Evolutionary conservation across 2,888 invertebrate species (phyloP).

Genomic region (Balanococcus diminutus): DNA sequence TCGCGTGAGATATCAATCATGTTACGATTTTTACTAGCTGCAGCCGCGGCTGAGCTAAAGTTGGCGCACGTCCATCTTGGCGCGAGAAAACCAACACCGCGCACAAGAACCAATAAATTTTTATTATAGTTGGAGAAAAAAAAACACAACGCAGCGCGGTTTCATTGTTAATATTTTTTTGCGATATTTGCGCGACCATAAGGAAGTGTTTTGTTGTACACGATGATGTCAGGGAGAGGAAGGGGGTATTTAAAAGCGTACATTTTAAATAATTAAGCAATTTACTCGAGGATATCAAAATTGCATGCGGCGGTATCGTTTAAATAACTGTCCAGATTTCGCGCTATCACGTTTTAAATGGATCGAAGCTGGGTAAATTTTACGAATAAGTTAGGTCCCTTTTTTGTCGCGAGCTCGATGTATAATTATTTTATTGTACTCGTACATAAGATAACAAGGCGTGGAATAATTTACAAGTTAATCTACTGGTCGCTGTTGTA

Average conservation of each 20-base stretch:
- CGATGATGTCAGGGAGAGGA: too few relatives aligned
- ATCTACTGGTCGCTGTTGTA: not conserved
- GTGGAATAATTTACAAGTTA: not conserved
- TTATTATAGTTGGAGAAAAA: constrained; percentile 2
- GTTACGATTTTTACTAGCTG: not conserved
- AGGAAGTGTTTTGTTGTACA: not conserved
- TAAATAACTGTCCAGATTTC: not conserved
- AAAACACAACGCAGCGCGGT: not conserved
- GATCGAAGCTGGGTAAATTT: not conserved
- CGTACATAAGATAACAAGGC: too few relatives aligned
- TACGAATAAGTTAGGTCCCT: not conserved
- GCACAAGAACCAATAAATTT: constrained; percentile 1
- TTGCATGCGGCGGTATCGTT: too few relatives aligned
- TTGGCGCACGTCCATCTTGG: constrained; percentile 17
- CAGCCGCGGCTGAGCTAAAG: not conserved
- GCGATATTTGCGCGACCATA: not conserved
- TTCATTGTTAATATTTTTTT: constrained; percentile 13
- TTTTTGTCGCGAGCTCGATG: too few relatives aligned
- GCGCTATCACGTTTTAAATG: not conserved
- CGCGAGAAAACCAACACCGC: constrained; percentile 10
- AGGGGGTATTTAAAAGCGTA: not conserved
- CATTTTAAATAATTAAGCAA: not conserved
- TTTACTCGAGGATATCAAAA: not conserved
- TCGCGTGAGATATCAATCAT: constrained; percentile 15
- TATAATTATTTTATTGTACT: too few relatives aligned